phyloP scores from a whole-genome alignment of 2,888 invertebrate species.

The Gymnocheta viridis region DNA sequence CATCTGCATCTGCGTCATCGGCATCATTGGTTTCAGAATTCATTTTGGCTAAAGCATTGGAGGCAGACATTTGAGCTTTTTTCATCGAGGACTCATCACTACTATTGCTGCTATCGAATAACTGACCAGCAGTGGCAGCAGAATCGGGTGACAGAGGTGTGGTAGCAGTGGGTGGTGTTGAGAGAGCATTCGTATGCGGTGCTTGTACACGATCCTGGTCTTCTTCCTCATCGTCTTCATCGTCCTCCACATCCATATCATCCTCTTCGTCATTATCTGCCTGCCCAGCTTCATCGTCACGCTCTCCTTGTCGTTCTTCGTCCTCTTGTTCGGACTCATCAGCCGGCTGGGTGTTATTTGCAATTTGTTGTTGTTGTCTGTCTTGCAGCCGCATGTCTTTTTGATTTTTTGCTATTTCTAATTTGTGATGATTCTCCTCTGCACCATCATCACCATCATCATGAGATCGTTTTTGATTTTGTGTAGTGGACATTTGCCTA shows the following conservation, averaged over 20 bases:
- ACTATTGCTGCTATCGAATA: constrained; percentile 80
- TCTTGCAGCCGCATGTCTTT: constrained; percentile 22
- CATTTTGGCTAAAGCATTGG: constrained; percentile 77
- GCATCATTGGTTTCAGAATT: constrained; percentile 65
- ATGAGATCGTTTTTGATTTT: constrained; percentile 58
- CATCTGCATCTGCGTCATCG: constrained; percentile 61
- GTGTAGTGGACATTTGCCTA: constrained; percentile 16
- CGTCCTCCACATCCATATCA: constrained; percentile 56
- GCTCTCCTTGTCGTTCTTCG: constrained; percentile 64
- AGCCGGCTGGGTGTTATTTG: not conserved
- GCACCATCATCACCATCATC: constrained; percentile 20
- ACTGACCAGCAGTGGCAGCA: constrained; percentile 78
- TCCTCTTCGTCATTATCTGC: constrained; percentile 54
- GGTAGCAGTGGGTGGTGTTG: constrained; percentile 76
- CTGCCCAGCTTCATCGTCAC: constrained; percentile 60
- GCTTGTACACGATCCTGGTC: constrained; percentile 71
- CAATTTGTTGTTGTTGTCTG: constrained; percentile 30
- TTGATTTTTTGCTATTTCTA: constrained; percentile 37
- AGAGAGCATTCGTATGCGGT: constrained; percentile 75
- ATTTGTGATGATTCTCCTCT: constrained; percentile 25
- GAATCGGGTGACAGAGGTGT: constrained; percentile 79
- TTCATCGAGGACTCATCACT: constrained; percentile 78
- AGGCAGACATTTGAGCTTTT: constrained; percentile 78
- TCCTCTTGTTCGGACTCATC: constrained; percentile 56
- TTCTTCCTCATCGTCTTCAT: constrained; percentile 59